phyloP scores from a whole-genome alignment of 2,113 vertebrate genomes.

The Globicephala melas region DNA sequence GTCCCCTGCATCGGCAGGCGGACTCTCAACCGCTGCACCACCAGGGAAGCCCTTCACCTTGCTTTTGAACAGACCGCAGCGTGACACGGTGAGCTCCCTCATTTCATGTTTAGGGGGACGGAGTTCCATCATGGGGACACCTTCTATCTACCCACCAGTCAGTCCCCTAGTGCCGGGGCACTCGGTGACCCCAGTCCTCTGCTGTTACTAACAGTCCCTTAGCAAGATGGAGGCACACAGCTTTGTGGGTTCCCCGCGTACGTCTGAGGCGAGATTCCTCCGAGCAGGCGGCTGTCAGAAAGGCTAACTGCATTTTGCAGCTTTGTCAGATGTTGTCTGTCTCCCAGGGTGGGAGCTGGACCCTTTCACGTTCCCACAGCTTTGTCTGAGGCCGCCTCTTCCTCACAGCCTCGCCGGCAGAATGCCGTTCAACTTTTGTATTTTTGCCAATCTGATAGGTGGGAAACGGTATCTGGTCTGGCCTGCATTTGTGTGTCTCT shows the following conservation, averaged over 20 bases:
- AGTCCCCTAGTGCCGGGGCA: accelerated
- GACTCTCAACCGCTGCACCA: too few relatives aligned
- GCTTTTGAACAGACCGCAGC: not conserved
- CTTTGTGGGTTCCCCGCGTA: accelerated
- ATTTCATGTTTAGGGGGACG: not conserved
- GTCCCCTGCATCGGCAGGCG: too few relatives aligned
- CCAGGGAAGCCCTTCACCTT: not conserved
- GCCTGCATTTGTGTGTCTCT: accelerated
- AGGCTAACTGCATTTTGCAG: too few relatives aligned
- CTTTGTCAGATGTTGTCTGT: not conserved
- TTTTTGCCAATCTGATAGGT: not conserved
- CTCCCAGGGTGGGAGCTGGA: not conserved
- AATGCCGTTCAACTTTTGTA: accelerated
- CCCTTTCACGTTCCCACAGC: not conserved
- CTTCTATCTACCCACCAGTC: not conserved
- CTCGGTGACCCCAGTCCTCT: accelerated
- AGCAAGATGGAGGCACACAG: accelerated
- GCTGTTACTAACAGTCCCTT: not conserved
- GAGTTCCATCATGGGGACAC: not conserved
- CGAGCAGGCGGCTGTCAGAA: not conserved
- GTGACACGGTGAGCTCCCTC: not conserved
- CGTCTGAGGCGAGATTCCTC: not conserved
- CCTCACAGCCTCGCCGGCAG: not conserved
- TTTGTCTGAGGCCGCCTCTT: not conserved
- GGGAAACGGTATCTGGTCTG: accelerated